Percentiles rank a stretch among this genome's conserved stretches.
Evolutionary conservation across 1,140 invertebrate species (phyloP).

Genomic region (Drosophila punjabiensis): DNA sequence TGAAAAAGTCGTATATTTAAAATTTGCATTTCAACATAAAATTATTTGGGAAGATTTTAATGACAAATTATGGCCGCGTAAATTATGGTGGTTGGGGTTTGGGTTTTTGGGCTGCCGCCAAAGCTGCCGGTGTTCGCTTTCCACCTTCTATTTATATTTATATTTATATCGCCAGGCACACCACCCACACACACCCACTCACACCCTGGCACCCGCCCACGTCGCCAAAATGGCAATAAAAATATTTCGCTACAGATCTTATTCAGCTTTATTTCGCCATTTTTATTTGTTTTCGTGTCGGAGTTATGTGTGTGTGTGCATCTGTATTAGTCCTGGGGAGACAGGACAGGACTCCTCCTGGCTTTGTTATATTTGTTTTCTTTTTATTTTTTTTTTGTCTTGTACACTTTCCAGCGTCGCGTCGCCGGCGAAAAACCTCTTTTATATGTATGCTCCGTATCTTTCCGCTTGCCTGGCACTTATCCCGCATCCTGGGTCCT

Average conservation of each 20-base stretch:
- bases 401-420: slow-evolving; percentile 54
- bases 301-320: slow-evolving; percentile 50
- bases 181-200: slow-evolving; percentile 10
- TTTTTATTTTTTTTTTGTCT: slow-evolving; percentile 21
- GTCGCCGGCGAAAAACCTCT: slow-evolving; percentile 64
- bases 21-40: slow-evolving; percentile 84
- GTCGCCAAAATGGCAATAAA: slow-evolving; percentile 81
- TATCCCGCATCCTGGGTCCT: slow-evolving; percentile 39
- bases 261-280: slow-evolving; percentile 83
- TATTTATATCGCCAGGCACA: slow-evolving; percentile 69
- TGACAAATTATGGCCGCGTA: slow-evolving; percentile 84
- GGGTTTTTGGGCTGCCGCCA: slow-evolving; percentile 4
- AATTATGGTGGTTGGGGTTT: slow-evolving; percentile 63
- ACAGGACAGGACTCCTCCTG: slow-evolving; percentile 6
- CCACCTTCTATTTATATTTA: slow-evolving; percentile 50
- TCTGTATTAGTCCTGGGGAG: slow-evolving; percentile 28
- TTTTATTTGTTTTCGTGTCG: slow-evolving; percentile 77
- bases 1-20: slow-evolving; percentile 72
- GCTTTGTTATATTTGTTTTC: slow-evolving; percentile 67
- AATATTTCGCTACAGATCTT: slow-evolving; percentile 84
- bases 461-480: slow-evolving; percentile 72
- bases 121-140: background rate
- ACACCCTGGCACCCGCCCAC: slow-evolving; percentile 38
- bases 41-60: slow-evolving; percentile 84
- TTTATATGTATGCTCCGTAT: slow-evolving; percentile 64